Conservation (phyloP, 2,888 invertebrate species). For the Willowsia nigromaculata region DNA sequence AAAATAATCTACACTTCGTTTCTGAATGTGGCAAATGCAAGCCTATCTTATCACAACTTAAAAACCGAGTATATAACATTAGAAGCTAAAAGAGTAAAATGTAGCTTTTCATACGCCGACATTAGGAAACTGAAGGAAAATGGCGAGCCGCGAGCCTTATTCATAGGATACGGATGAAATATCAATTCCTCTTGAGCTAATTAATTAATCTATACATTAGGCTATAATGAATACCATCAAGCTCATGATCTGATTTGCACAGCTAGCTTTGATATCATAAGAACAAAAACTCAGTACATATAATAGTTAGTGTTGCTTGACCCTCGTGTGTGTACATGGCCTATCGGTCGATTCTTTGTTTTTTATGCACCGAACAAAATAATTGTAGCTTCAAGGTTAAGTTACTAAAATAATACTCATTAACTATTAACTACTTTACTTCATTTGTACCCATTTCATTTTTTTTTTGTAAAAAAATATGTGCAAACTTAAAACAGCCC, state of each 20-base stretch:
- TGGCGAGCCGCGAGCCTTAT: too few species aligned
- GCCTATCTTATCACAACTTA: conserved; percentile 18
- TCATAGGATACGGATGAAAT: not conserved
- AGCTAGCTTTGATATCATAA: not conserved
- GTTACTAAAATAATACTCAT: not conserved
- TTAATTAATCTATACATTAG: not conserved
- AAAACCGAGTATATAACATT: not conserved
- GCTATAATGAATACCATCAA: not conserved
- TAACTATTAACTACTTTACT: not conserved
- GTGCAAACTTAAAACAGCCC: not conserved
- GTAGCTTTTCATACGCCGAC: not conserved
- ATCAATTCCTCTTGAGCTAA: not conserved
- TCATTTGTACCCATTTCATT: not conserved
- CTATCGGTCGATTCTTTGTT: not conserved
- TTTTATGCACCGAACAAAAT: not conserved
- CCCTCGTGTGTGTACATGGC: not conserved
- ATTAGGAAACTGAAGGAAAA: too few species aligned
- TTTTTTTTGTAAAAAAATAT: not conserved
- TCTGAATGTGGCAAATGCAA: not conserved
- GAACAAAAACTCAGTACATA: not conserved
- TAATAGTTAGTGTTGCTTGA: not conserved
- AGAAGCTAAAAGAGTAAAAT: not conserved
- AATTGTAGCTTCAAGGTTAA: not conserved
- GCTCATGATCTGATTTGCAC: not conserved
- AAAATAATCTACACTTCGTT: not conserved